Evolutionary conservation across 2,797 vertebrate genomes (phyloP), one percentile per base, ranked within the genome.

Genomic region (Gorsachius magnificus): DNA sequence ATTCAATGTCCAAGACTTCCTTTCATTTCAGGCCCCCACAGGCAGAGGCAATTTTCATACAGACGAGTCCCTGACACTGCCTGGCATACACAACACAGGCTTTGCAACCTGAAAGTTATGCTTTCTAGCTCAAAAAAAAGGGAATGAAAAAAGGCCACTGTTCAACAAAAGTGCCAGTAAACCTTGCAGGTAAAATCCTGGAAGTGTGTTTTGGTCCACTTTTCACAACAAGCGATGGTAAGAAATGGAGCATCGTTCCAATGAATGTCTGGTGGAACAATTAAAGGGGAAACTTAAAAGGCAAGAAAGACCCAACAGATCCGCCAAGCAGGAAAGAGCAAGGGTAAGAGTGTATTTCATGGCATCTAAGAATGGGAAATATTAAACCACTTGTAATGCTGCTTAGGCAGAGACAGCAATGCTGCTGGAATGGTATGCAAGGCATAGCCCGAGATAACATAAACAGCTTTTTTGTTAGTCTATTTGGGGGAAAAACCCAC

Each of bases 11-110:
- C 91, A 92, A 70, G 61, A 68, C 19, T 77, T 93, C 33, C 83
- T 95, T 97, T 95, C 88, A 95, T 95, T 96, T 90, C 78, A 93
- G 64, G 53, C 81, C 68, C 86, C 86, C 81, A 95, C 56, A 93
- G 93, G 81, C 68, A 95, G 86, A 95, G 53, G 22, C 43, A 92
- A 83, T 95, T 95, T 94, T 96, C 78, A 91, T 87, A 95, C 46
- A 93, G 79, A 76, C 0, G 1, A 83, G 81, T 54, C 78, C 57
- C 77, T 90, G 88, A 80, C 86, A 75, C 50, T 87, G 78, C 43
- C 45, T 90, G 53, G 53, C 75, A 92, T 78, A 93, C 41, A 92
- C 68, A 94, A 94, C 86, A 64, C 21, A 81, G 78, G 38, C 75
- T 93, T 94, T 78, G 57, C 82, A 87, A 89, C 33, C 57, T 71